Conservation (phyloP, 1,140 invertebrate species). For the Hylaeus volcanicus region DNA sequence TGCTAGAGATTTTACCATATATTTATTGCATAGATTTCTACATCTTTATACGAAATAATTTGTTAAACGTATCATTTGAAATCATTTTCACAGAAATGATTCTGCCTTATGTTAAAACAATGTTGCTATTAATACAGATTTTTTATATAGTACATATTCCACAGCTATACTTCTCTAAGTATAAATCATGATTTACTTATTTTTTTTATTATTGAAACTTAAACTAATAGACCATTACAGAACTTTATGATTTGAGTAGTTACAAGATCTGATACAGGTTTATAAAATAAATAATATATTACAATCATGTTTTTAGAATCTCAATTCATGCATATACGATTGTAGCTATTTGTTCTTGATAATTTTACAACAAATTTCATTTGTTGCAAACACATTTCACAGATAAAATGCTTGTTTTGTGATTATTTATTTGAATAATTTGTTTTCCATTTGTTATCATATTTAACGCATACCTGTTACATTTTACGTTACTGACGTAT, state of each 20-base stretch:
- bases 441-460: conserved; percentile 62
- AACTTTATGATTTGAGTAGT: conserved; percentile 34
- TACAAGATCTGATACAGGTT: conserved; percentile 46
- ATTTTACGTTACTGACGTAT: conserved; percentile 62
- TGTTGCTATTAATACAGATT: conserved; percentile 43
- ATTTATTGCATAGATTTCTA: conserved; percentile 60
- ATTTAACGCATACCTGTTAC: conserved; percentile 59
- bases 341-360: conserved; percentile 46
- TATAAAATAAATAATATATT: conserved; percentile 43
- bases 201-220: conserved; percentile 37
- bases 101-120: conserved; percentile 38
- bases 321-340: conserved; percentile 47
- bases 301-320: conserved; percentile 55
- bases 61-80: conserved; percentile 47
- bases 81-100: conserved; percentile 41
- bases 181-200: conserved; percentile 50
- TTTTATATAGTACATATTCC: conserved; percentile 34
- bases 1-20: conserved; percentile 57
- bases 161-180: conserved; percentile 6
- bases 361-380: conserved; percentile 36
- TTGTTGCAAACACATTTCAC: conserved; percentile 38
- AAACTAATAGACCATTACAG: conserved; percentile 43
- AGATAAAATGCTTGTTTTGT: conserved; percentile 46
- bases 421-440: conserved; percentile 57
- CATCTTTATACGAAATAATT: conserved; percentile 48